Evolutionary conservation across 2,888 invertebrate species (phyloP).

Genomic region (Lepeophtheirus nordmannii): DNA sequence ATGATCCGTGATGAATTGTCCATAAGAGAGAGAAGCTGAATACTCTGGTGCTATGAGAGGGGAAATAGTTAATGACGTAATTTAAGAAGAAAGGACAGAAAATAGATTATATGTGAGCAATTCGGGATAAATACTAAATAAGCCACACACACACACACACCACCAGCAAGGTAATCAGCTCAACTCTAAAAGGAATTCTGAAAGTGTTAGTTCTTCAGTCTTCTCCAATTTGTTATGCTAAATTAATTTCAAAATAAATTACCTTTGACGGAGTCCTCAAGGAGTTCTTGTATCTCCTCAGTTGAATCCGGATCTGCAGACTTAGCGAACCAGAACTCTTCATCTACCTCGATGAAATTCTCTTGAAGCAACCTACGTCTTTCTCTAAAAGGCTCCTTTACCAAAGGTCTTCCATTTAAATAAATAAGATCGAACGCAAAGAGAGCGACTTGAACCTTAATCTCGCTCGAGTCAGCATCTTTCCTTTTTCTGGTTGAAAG

Average conservation of each 20-base stretch:
- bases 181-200: neutral
- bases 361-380: slow-evolving; percentile 55
- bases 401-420: slow-evolving; percentile 70
- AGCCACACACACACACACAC: slow-evolving; percentile 1
- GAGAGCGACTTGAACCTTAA: slow-evolving; percentile 79
- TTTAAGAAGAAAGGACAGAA: too few species aligned
- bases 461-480: slow-evolving; percentile 57
- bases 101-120: neutral
- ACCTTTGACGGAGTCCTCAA: slow-evolving; percentile 85
- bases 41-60: slow-evolving; percentile 23
- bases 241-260: slow-evolving; percentile 4
- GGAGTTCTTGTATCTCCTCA: slow-evolving; percentile 81
- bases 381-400: slow-evolving; percentile 54
- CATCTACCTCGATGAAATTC: slow-evolving; percentile 48
- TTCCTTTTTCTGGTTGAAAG: slow-evolving; percentile 31
- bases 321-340: slow-evolving; percentile 75
- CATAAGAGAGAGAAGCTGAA: slow-evolving; percentile 22
- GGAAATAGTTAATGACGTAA: neutral
- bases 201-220: neutral
- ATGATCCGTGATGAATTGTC: neutral
- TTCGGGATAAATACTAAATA: neutral
- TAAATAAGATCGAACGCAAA: slow-evolving; percentile 91
- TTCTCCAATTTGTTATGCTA: too few species aligned
- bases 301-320: slow-evolving; percentile 46
- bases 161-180: slow-evolving; percentile 9